Percentiles rank a stretch among this genome's conserved stretches.
These are phyloP conservation scores for Pteromalus puparum DNA, from an alignment of 1,140 invertebrate genomes.

Conservation along the genomic window DNA sequence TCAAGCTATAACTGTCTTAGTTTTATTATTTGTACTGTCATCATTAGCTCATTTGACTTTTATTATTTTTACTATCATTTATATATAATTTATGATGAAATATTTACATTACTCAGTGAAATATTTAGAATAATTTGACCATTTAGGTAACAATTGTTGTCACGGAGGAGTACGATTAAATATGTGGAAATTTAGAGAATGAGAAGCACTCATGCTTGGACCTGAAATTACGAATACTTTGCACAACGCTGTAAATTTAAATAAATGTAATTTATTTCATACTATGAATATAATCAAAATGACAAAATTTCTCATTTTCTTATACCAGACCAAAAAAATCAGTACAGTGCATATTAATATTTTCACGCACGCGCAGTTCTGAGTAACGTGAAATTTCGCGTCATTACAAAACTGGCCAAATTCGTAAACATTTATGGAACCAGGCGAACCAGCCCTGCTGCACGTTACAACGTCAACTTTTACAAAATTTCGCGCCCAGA, in stretches of 20 bases:
- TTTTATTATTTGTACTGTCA: too few species aligned
- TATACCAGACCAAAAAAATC: too few species aligned
- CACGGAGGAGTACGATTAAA: not conserved
- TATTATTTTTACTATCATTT: too few species aligned
- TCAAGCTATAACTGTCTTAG: too few species aligned
- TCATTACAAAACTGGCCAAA: not conserved
- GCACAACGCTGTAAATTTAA: not conserved
- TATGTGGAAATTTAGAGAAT: not conserved
- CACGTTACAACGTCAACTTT: not conserved
- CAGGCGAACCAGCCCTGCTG: not conserved
- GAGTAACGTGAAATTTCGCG: too few species aligned
- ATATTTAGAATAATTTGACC: not conserved
- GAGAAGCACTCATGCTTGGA: not conserved
- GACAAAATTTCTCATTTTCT: too few species aligned
- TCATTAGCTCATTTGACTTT: too few species aligned
- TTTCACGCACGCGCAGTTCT: too few species aligned
- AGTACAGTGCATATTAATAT: too few species aligned
- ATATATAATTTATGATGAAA: too few species aligned
- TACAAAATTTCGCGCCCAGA: not conserved
- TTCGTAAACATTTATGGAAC: not conserved
- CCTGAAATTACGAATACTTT: not conserved
- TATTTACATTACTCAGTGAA: not conserved
- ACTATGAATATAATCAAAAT: too few species aligned
- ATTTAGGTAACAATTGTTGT: not conserved
- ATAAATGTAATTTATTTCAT: not conserved